Evolutionary conservation across 1,140 invertebrate species (phyloP).

Genomic region (Zaprionus nigranus): DNA sequence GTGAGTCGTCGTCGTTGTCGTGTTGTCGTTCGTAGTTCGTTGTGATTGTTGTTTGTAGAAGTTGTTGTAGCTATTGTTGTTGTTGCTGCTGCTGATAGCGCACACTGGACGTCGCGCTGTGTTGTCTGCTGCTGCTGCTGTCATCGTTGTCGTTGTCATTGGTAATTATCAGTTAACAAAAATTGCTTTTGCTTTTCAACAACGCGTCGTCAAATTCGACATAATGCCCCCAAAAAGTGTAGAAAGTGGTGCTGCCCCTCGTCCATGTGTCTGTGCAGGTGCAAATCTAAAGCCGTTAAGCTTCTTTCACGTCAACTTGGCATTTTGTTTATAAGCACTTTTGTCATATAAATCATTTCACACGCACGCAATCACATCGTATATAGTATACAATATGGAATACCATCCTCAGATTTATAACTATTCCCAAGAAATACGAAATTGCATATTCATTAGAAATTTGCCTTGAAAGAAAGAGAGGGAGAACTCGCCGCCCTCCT

Average conservation of each 20-base stretch:
- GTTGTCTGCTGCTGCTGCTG: conserved; percentile 31
- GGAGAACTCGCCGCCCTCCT: neutral
- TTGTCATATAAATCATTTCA: conserved; percentile 45
- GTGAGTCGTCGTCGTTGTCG: conserved; percentile 57
- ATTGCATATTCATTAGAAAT: conserved; percentile 20
- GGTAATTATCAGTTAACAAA: conserved; percentile 75
- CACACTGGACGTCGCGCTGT: conserved; percentile 28
- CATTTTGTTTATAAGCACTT: conserved; percentile 31
- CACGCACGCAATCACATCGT: conserved; percentile 6
- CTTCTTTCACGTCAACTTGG: conserved; percentile 31
- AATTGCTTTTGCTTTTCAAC: conserved; percentile 66
- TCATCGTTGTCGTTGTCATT: conserved; percentile 12
- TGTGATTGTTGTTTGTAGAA: conserved; percentile 18
- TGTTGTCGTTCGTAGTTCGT: conserved; percentile 3
- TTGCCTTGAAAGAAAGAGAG: neutral
- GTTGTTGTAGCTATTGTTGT: conserved; percentile 21
- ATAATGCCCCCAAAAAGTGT: conserved; percentile 35
- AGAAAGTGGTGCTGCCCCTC: conserved; percentile 32
- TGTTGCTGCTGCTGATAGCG: conserved; percentile 28
- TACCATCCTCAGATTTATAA: conserved; percentile 9
- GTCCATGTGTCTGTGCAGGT: conserved; percentile 20
- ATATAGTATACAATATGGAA: neutral
- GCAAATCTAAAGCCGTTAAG: conserved; percentile 45
- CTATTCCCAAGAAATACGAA: conserved; percentile 16
- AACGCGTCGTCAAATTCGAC: conserved; percentile 42